Base-by-base conservation (phyloP, 2,888 invertebrate species). In the Auanema freiburgensis region DNA sequence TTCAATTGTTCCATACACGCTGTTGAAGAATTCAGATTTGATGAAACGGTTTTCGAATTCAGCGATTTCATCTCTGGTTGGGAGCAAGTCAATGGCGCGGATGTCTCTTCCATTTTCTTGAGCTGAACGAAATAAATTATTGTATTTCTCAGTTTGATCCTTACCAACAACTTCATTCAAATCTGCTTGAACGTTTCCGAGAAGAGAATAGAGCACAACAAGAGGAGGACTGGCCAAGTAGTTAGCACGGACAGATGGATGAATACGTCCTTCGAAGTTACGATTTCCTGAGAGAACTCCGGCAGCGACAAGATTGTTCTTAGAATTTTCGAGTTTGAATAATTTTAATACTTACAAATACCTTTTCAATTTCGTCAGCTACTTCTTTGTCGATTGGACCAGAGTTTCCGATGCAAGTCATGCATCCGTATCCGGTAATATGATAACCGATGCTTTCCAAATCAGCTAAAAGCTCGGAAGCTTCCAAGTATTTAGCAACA, bases 401-500 rank as follows among this genome's bases (percentile, higher is more conserved):
- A 5, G 93, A 93, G 87, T 98, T 98, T 0, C 97, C 97, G 76
- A 98, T 98, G 84, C 98, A 98, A 0, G 97, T 97, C 96, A 96
- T 97, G 85, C 98, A 98, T 0, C 97, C 97, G 83, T 96, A 98
- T n/a, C 97, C 97, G 0, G 96, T 95, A 54, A 93, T 90, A 84
- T 92, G 89, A 84, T 97, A 98, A 8, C 87, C 87, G 74, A 67
- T 75, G 58, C 77, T 76, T 63, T 72, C 63, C 4, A 59, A 49
- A 14, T 90, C 91, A 0, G 93, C 92, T 16, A 92, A 89, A 1
- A 97, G 94, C 0, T 95, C 95, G 1, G 93, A 93, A 84, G 94
- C 93, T 84, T 89, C 87, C 8, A 92, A 85, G 84, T 92, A 92
- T 84, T 93, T 93, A 0, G 93, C 93, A 25, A 95, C 94, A 0